These are phyloP conservation scores for Heliconius hewitsoni DNA, from an alignment of 1,140 invertebrate species.

Conservation along the genomic window DNA sequence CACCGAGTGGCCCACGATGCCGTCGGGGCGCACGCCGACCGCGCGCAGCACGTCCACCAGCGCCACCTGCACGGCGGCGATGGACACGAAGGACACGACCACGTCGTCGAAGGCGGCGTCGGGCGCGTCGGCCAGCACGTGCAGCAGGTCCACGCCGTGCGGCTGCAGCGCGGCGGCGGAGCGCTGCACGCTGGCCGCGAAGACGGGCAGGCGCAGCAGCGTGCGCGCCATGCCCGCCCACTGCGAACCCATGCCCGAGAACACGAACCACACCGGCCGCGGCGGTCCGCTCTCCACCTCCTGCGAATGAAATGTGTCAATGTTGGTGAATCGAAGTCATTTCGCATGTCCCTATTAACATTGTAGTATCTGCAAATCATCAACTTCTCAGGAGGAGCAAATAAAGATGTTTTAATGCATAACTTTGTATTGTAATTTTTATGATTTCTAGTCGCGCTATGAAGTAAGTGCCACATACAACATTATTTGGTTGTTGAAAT, in stretches of 20 bases:
- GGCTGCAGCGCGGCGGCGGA: conserved; percentile 89
- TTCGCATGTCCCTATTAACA: no score
- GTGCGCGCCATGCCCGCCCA: conserved; percentile 96
- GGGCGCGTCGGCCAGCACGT: conserved; percentile 89
- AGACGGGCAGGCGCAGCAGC: conserved; percentile 90
- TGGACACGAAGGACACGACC: conserved; percentile 94
- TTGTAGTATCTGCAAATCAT: no score
- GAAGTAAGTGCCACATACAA: no score
- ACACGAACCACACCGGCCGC: conserved; percentile 95
- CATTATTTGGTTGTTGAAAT: no score
- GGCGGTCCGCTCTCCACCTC: conserved; percentile 77
- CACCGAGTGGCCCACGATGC: conserved; percentile 97
- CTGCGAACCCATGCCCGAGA: conserved; percentile 98
- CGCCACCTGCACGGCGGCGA: conserved; percentile 97
- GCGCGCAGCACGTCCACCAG: conserved; percentile 91
- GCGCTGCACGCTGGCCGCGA: conserved; percentile 88
- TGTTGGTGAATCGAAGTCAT: no score
- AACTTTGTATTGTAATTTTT: no score
- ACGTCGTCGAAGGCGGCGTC: conserved; percentile 91
- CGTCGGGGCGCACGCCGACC: conserved; percentile 92
- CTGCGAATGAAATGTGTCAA: conserved; percentile 30
- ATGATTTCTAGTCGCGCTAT: no score
- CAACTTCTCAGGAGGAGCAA: no score
- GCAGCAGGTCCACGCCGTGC: conserved; percentile 90
- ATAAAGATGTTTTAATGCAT: no score